Percentiles rank a stretch among this genome's conserved stretches.
Evolutionary conservation across 2,113 vertebrate species (phyloP).

Genomic region (Malurus cyaneus): DNA sequence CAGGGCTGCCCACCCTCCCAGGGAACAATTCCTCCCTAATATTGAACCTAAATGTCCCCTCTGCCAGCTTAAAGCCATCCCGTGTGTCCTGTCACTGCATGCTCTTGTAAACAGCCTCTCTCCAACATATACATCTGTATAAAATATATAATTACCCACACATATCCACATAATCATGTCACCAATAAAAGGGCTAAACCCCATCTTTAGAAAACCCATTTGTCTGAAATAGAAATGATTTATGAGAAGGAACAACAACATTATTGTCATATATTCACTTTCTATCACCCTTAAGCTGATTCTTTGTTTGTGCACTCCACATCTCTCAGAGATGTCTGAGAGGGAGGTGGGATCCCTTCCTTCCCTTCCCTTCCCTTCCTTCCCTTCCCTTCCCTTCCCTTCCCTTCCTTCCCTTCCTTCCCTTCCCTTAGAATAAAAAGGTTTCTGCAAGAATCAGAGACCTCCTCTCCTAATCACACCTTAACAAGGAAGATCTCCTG

Average conservation of each 20-base stretch:
- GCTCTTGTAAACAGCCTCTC: background rate
- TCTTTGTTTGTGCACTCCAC: background rate
- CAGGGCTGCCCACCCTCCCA: background rate
- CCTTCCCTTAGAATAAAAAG: background rate
- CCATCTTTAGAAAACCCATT: background rate
- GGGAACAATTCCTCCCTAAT: background rate
- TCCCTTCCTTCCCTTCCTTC: no score
- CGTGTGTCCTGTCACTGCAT: background rate
- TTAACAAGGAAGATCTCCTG: fast-evolving
- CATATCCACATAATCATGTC: background rate
- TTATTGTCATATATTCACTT: background rate
- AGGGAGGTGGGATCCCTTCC: no score
- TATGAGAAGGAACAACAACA: background rate
- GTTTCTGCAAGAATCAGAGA: background rate
- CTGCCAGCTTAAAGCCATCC: background rate
- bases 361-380: no score
- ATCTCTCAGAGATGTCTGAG: background rate
- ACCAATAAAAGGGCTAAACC: background rate
- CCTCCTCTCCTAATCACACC: background rate
- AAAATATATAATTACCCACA: background rate
- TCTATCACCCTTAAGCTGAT: background rate
- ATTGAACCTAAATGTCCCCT: background rate
- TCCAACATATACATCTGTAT: no score
- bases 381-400: no score
- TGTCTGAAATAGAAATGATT: background rate